Percentiles rank a stretch among this genome's conserved stretches.
These are phyloP conservation scores for Cranoglanis bouderius DNA, from an alignment of 2,113 vertebrate genomes.

Conservation along the genomic window DNA sequence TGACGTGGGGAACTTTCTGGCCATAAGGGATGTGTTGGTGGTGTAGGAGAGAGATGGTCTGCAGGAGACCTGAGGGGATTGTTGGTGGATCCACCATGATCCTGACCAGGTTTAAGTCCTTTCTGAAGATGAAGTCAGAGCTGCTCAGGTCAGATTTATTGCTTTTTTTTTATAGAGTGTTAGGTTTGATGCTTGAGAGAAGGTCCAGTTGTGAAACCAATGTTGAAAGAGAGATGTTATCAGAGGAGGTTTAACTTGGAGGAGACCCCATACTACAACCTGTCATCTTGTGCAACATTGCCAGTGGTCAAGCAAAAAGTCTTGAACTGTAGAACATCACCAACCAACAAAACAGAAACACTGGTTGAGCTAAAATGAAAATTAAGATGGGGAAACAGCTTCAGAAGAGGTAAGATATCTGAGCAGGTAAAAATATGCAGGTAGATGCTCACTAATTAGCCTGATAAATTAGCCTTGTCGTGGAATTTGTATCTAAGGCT, in stretches of 20 bases:
- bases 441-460: neutral
- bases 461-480: neutral
- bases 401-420: neutral
- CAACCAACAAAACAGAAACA: neutral
- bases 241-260: neutral
- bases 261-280: neutral
- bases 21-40: neutral
- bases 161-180: no score
- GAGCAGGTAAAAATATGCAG: neutral
- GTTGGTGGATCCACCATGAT: neutral
- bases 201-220: neutral
- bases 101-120: neutral
- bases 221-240: neutral
- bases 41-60: neutral
- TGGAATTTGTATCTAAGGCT: neutral
- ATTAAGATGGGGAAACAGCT: neutral
- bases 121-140: neutral
- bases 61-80: neutral
- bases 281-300: neutral
- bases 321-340: neutral
- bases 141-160: neutral
- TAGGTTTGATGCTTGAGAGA: neutral
- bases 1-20: neutral
- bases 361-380: neutral
- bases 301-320: neutral